Conservation (phyloP, 2,113 vertebrate genomes). For the Morone chrysops region DNA sequence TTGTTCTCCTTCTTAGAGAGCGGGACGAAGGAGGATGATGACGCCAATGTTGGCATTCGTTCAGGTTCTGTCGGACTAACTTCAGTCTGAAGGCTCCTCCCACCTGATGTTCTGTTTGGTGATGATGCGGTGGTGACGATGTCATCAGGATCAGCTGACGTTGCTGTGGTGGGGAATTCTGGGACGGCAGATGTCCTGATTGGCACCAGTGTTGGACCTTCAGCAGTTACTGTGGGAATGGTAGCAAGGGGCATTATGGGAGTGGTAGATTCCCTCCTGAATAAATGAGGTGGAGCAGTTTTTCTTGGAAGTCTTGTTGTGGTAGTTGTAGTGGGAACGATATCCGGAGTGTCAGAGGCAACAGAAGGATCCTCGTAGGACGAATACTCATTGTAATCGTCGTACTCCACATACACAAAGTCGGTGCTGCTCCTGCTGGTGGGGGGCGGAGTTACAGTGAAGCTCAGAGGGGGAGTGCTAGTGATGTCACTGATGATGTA, state of each 20-base stretch:
- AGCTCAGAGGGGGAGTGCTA: background rate
- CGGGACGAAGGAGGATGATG: slow-evolving; percentile 31
- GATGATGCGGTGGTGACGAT: background rate
- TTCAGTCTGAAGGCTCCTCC: background rate
- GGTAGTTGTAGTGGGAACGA: background rate
- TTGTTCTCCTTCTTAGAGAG: slow-evolving; percentile 87
- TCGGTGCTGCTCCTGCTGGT: slow-evolving; percentile 47
- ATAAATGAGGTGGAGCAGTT: slow-evolving; percentile 35
- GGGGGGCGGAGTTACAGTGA: slow-evolving; percentile 32
- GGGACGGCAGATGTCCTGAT: background rate
- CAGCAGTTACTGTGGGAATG: background rate
- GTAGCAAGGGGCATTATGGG: background rate
- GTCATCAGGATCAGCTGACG: slow-evolving; percentile 2
- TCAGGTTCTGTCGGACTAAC: background rate
- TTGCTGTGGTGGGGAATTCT: background rate
- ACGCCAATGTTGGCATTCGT: background rate
- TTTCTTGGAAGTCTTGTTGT: background rate
- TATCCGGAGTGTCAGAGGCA: background rate
- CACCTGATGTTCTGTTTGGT: background rate
- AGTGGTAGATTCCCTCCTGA: slow-evolving; percentile 40
- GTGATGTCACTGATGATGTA: background rate
- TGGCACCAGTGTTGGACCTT: accelerated
- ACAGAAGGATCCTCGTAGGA: slow-evolving; percentile 23
- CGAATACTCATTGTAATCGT: slow-evolving; percentile 46
- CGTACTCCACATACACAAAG: slow-evolving; percentile 73